Conservation (phyloP, 2,797 vertebrate genomes). For the Sitta carolinensis region DNA sequence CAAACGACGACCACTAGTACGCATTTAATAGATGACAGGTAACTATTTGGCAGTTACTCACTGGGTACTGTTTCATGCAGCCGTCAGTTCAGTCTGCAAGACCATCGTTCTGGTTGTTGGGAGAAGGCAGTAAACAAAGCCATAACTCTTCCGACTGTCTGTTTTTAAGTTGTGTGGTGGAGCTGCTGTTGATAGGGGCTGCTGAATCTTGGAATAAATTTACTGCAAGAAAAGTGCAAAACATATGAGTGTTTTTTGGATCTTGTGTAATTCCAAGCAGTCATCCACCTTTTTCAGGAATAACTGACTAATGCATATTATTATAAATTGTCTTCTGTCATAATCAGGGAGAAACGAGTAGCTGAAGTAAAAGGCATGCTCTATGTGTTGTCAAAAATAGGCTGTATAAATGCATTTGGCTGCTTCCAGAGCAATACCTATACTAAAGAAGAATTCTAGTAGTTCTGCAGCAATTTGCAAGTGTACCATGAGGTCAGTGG, state of each 20-base stretch:
- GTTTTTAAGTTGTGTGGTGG: not conserved
- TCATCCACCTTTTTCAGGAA: not conserved
- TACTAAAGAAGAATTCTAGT: not conserved
- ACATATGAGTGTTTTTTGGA: not conserved
- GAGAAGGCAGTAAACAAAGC: not conserved
- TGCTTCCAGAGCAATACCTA: not conserved
- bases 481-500: not conserved
- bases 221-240: not conserved
- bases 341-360: not conserved
- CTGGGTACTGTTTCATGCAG: accelerated
- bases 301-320: not conserved
- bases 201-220: not conserved
- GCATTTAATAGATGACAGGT: not conserved
- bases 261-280: not conserved
- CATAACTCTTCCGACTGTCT: not conserved
- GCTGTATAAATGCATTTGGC: not conserved
- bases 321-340: not conserved
- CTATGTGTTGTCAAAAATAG: not conserved
- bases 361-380: not conserved
- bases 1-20: accelerated
- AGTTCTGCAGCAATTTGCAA: not conserved
- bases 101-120: accelerated
- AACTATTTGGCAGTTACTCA: not conserved
- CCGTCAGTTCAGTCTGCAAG: not conserved
- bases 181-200: not conserved